Percentiles rank a stretch among this genome's conserved stretches.
Conservation (phyloP, 2,797 vertebrate species). For the Brachyalestes nurse region DNA sequence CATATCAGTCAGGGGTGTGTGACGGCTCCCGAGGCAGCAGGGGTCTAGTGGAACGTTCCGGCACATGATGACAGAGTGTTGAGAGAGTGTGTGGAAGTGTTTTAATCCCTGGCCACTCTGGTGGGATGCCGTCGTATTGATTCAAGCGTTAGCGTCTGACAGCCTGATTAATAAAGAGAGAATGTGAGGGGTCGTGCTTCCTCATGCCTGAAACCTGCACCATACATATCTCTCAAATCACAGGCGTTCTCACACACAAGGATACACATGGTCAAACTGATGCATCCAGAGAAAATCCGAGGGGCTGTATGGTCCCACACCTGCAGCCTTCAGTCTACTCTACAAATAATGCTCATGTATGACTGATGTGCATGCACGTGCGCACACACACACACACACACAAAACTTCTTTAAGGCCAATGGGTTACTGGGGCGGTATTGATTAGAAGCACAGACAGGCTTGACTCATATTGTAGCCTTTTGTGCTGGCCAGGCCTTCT, state of each 20-base stretch:
- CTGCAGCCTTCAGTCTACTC: not conserved
- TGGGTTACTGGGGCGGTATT: not conserved
- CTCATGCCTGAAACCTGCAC: constrained; percentile 22
- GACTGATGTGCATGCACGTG: not conserved
- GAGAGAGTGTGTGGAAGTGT: constrained; percentile 58
- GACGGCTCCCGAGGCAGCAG: constrained; percentile 51
- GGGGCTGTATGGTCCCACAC: too few relatives aligned
- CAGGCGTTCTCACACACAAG: not conserved
- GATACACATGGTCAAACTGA: not conserved
- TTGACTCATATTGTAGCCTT: not conserved
- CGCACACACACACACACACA: not conserved
- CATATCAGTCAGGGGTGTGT: constrained; percentile 56
- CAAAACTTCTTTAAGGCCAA: not conserved
- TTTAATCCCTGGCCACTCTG: constrained; percentile 57
- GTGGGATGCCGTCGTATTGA: constrained; percentile 53
- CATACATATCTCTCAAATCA: constrained; percentile 15
- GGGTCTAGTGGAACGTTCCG: constrained; percentile 54
- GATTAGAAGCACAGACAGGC: not conserved
- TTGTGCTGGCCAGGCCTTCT: not conserved
- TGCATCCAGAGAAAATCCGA: not conserved
- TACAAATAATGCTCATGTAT: not conserved
- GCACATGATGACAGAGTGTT: constrained; percentile 55
- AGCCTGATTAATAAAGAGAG: constrained; percentile 59
- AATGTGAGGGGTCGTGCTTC: constrained; percentile 45
- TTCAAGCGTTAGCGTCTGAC: constrained; percentile 52